Evolutionary conservation across 92 coral and sea anemone genomes (phyloP).

Genomic region (Parazoanthus atlanticus): DNA sequence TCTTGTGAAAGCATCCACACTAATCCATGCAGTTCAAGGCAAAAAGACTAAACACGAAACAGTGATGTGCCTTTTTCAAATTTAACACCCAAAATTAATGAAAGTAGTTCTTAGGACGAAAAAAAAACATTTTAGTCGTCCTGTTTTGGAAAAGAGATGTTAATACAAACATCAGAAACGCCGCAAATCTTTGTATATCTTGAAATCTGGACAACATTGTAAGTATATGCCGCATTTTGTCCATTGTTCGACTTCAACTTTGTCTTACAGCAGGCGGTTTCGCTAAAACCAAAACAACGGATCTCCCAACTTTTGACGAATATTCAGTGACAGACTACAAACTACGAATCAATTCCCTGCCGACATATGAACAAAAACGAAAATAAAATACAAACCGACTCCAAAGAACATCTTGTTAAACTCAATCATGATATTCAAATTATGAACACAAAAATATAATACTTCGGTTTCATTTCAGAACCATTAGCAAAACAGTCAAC

Average conservation of each 20-base stretch:
- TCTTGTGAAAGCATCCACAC: background rate
- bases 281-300: background rate
- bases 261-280: background rate
- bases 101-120: slow-evolving; percentile 1
- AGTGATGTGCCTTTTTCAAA: background rate
- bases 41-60: background rate
- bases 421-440: background rate
- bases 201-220: background rate
- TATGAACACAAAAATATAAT: background rate
- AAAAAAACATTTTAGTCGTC: background rate
- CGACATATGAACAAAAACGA: background rate
- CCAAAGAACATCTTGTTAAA: background rate
- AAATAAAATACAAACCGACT: background rate
- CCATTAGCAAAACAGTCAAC: background rate
- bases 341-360: background rate
- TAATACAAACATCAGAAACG: background rate
- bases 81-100: background rate
- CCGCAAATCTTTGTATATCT: background rate
- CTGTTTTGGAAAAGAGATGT: slow-evolving; percentile 1
- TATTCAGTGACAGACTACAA: background rate
- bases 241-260: background rate
- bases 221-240: background rate
- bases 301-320: background rate
- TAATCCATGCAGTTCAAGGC: background rate
- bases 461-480: background rate